phyloP scores from a whole-genome alignment of 2,797 vertebrate species.

The Leptodactylus fallax region DNA sequence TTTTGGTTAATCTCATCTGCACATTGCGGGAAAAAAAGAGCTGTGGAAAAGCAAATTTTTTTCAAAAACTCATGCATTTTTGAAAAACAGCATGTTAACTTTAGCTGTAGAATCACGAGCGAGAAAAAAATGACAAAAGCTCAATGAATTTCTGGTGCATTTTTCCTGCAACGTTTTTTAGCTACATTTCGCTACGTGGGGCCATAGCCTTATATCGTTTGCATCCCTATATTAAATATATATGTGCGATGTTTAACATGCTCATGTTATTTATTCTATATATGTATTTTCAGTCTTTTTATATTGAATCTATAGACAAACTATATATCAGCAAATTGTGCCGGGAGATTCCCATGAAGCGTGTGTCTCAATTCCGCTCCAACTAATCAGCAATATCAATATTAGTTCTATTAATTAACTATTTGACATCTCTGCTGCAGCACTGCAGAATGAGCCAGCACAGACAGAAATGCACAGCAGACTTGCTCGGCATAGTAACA shows the following conservation, averaged over 20 bases:
- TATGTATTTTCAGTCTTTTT: neutral
- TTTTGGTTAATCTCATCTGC: too few species aligned
- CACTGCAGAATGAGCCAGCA: conserved; percentile 73
- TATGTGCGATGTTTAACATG: neutral
- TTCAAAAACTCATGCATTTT: too few species aligned
- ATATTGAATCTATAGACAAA: neutral
- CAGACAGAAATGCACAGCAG: conserved; percentile 80
- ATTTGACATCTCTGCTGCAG: conserved; percentile 72
- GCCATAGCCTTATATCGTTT: too few species aligned
- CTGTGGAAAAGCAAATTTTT: too few species aligned
- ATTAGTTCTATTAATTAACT: conserved; percentile 66
- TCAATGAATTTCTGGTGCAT: too few species aligned
- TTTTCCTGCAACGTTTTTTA: too few species aligned
- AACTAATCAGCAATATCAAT: conserved; percentile 43
- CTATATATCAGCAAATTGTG: neutral
- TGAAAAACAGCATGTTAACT: too few species aligned
- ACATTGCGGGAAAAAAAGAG: too few species aligned
- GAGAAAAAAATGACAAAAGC: too few species aligned
- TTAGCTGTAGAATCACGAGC: too few species aligned
- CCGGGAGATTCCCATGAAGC: neutral
- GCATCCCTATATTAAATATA: too few species aligned
- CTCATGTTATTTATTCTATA: neutral
- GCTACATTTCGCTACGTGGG: too few species aligned
- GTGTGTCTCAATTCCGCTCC: conserved; percentile 37
- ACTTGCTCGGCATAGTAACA: conserved; percentile 83